Base-by-base conservation (phyloP, 2,797 vertebrate genomes). In the Gallirallus australis region DNA sequence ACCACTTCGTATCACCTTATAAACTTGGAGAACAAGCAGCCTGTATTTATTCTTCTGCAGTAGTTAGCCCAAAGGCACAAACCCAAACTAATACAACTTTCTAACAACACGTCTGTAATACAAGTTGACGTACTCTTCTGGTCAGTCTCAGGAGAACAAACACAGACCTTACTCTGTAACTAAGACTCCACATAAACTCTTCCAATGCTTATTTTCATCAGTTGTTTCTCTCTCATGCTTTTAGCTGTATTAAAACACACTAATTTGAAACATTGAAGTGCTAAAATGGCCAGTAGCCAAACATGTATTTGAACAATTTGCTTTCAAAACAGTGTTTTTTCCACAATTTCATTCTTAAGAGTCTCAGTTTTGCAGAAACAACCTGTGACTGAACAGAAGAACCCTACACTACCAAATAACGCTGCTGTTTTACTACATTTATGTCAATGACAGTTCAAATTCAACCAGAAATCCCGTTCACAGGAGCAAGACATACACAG, bases 71-170 rank as follows among this genome's bases (percentile, higher is more conserved):
- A 6, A 73, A 59, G 14, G 6, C 9, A 16, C 11, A 72, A 65
- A 89, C 39, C 5, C 7, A 8, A 39, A 66, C 9, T 17, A 35
- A 50, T 0, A 30, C 0, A 14, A 0, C 1, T 37, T 84, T 76
- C 54, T 27, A 61, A 35, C 24, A 76, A 5, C 0, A 2, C 1
- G 0, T 5, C 16, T 63, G 28, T 11, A 73, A n/a, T 8, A 12
- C 2, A 52, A 65, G 20, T 4, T 37, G 3, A 33, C 53, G 3
- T 56, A 33, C 21, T 85, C 70, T 61, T 78, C 45, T 61, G 2
- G n/a, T 71, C 24, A 33, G 17, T 24, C 21, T 73, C 12, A 12
- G 4, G 3, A 70, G 6, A 61, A 52, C 1, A 5, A 61, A 31
- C 12, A 15, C 1, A 1, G 14, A 52, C 25, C 15, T 45, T 7